phyloP scores from a whole-genome alignment of 1,140 invertebrate genomes.

The Caenorhabditis brenneri region DNA sequence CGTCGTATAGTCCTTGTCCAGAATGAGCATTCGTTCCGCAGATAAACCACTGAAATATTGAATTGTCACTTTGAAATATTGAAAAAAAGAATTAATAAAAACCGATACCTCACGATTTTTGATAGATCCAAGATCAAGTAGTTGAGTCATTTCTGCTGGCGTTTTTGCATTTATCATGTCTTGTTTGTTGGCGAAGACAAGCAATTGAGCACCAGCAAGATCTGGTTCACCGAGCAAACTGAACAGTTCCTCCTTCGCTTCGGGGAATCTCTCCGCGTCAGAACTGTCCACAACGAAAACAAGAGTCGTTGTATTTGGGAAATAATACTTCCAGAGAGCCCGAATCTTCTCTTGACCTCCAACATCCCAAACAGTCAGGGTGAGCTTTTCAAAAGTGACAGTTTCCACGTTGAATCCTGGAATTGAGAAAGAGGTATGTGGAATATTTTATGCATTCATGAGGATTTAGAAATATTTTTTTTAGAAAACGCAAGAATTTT shows the following conservation, averaged over 20 bases:
- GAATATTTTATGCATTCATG: no score
- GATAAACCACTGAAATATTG: slow-evolving; percentile 48
- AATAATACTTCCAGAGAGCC: slow-evolving; percentile 91
- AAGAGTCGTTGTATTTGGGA: slow-evolving; percentile 86
- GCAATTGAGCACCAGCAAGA: slow-evolving; percentile 17
- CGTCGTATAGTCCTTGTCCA: slow-evolving; percentile 39
- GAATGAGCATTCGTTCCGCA: not conserved
- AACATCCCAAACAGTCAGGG: slow-evolving; percentile 79
- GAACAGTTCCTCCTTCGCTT: slow-evolving; percentile 36
- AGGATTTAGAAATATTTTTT: no score
- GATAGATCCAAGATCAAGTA: slow-evolving; percentile 16
- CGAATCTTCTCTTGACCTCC: slow-evolving; percentile 75
- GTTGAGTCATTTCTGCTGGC: not conserved
- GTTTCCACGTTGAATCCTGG: slow-evolving; percentile 77
- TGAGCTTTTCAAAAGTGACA: slow-evolving; percentile 71
- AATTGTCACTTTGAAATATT: not conserved
- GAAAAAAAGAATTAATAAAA: not conserved
- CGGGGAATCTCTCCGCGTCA: not conserved
- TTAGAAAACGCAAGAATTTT: no score
- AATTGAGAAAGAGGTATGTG: no score
- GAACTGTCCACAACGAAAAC: slow-evolving; percentile 41
- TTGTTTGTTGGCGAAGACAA: slow-evolving; percentile 39
- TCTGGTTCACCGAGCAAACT: slow-evolving; percentile 23
- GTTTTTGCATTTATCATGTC: not conserved
- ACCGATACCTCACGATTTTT: slow-evolving; percentile 22